Percentiles rank a stretch among this genome's conserved stretches.
phyloP scores from a whole-genome alignment of 2,113 vertebrate genomes.

The Petrocephalus zakoni region DNA sequence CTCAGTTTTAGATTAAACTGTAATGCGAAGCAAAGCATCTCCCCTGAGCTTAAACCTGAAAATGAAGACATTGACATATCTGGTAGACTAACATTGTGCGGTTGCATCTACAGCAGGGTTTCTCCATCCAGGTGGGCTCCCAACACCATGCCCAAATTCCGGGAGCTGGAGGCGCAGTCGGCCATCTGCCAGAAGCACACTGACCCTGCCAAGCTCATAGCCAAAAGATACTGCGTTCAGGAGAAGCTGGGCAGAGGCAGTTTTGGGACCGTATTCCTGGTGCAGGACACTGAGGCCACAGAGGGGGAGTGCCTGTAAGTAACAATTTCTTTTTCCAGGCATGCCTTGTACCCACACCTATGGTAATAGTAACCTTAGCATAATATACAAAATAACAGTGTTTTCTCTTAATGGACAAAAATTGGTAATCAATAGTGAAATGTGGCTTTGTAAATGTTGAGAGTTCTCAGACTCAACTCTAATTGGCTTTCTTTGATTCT shows the following conservation, averaged over 20 bases:
- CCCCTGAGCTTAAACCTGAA: not conserved
- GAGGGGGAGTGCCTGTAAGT: slow-evolving; percentile 72
- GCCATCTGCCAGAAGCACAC: slow-evolving; percentile 21
- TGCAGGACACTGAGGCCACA: slow-evolving; percentile 68
- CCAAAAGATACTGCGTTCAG: slow-evolving; percentile 62
- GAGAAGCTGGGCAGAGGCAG: slow-evolving; percentile 73
- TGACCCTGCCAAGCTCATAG: slow-evolving; percentile 48
- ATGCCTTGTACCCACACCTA: not conserved
- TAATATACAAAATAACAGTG: not conserved
- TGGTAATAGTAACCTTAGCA: not conserved
- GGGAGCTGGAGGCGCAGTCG: slow-evolving; percentile 52
- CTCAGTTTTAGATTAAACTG: not conserved
- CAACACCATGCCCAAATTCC: slow-evolving; percentile 67
- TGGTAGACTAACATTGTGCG: not conserved
- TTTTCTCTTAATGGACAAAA: not conserved
- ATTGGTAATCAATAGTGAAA: not conserved
- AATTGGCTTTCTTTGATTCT: not conserved
- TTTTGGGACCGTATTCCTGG: slow-evolving; percentile 74
- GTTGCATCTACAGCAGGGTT: not conserved
- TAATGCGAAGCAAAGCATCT: not conserved
- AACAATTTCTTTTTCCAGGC: not conserved
- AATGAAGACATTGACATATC: not conserved
- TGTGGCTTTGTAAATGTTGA: not conserved
- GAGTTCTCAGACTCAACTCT: not conserved
- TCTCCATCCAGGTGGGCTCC: not conserved